phyloP scores from a whole-genome alignment of 2,888 invertebrate genomes.

The Phaedon cochleariae region DNA sequence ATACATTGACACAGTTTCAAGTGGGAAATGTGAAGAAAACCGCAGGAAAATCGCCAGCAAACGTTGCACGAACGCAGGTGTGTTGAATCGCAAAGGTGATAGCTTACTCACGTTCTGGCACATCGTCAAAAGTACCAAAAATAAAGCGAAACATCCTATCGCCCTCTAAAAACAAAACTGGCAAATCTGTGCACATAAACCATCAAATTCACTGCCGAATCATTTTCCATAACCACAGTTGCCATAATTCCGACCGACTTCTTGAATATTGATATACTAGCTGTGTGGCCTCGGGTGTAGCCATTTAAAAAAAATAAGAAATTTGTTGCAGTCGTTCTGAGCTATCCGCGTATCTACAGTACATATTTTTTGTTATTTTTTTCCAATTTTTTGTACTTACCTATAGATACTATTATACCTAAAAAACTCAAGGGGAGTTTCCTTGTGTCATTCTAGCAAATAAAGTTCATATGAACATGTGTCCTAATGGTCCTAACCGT shows the following conservation, averaged over 20 bases:
- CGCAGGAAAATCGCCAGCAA: neutral
- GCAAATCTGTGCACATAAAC: neutral
- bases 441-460: too few species aligned
- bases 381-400: too few species aligned
- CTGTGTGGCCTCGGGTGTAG: too few species aligned
- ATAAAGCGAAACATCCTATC: slow-evolving; percentile 29
- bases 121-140: slow-evolving; percentile 23
- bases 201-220: neutral
- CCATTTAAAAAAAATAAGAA: too few species aligned
- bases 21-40: slow-evolving; percentile 2
- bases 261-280: neutral
- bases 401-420: too few species aligned
- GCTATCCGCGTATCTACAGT: too few species aligned
- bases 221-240: neutral
- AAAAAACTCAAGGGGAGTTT: too few species aligned
- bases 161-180: slow-evolving; percentile 10
- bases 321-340: too few species aligned
- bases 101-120: slow-evolving; percentile 38
- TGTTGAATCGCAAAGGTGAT: slow-evolving; percentile 25
- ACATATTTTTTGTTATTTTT: too few species aligned
- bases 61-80: slow-evolving; percentile 29
- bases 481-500: too few species aligned
- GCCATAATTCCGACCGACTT: neutral
- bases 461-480: too few species aligned
- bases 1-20: neutral